Base-by-base conservation (phyloP, 1,140 invertebrate species). In the Rhyzopertha dominica region DNA sequence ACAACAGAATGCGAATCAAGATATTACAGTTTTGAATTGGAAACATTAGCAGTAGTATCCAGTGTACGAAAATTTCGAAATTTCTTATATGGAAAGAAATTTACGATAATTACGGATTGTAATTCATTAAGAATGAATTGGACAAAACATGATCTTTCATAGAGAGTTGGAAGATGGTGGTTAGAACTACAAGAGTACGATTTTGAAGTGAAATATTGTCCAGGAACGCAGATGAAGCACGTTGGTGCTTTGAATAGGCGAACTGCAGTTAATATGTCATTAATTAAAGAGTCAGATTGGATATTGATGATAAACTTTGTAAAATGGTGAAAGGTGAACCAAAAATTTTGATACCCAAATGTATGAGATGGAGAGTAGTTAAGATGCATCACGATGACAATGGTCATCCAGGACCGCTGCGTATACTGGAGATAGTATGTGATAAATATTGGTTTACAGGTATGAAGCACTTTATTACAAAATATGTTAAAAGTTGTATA, bases 321-420 rank as follows among this genome's bases (percentile, higher is more conserved):
- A 16, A 30, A 42, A n/a, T 30, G 20, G 17, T 5, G 2, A 22
- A 42, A n/a, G 39, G 39, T 23, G 25, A 42, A 23, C 20, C 16
- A 12, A 42, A 31, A 42, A 30, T 25, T 42, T 28, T 31, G 22
- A 25, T 61, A n/a, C 62, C 59, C 8, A 28, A 43, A 40, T 35
- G 34, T 12, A 47, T 41, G 0, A 30, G 61, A 3, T 59, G 51
- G 44, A 43, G 61, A 29, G 48, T 64, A 4, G 29, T 61, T 0
- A 49, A 49, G 31, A 42, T 53, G 8, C 56, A 51, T 25, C 60
- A 67, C 35, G 58, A 66, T 31, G 65, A 67, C 3, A 49, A 52
- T n/a, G 60, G 61, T 9, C 59, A 63, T 52, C 42, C 51, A 17
- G 56, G 49, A 8, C 30, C 53, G 5, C 49, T 55, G 14, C 62